These are phyloP conservation scores for Cyphomyrus plagiostoma DNA, from an alignment of 2,113 vertebrate species.

Conservation along the genomic window DNA sequence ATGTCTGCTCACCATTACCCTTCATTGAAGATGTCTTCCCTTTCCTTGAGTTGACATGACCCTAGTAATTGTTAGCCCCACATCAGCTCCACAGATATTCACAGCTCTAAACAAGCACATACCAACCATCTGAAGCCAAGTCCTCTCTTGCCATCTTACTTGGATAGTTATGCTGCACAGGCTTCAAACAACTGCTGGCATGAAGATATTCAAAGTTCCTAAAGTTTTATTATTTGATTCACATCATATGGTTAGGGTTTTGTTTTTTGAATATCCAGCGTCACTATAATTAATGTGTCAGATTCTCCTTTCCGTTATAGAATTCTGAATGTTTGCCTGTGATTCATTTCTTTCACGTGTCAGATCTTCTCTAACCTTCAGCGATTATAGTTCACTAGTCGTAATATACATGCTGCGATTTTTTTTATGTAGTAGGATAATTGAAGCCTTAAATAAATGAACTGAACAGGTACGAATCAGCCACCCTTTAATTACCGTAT, in stretches of 20 bases:
- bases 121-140: background rate
- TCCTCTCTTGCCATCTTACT: background rate
- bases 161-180: background rate
- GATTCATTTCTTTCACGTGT: background rate
- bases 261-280: background rate
- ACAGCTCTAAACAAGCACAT: background rate
- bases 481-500: conserved; percentile 23
- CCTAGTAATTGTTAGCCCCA: background rate
- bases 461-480: conserved; percentile 29
- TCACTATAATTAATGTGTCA: background rate
- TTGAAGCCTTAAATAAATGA: conserved; percentile 31
- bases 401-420: conserved; percentile 20
- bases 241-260: background rate
- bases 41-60: background rate
- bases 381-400: conserved; percentile 15
- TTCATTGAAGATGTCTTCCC: background rate
- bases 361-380: conserved; percentile 18
- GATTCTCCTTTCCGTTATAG: background rate
- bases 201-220: background rate
- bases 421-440: conserved; percentile 14
- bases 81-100: background rate
- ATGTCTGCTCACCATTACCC: background rate
- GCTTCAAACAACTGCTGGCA: background rate
- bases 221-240: background rate
- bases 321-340: background rate